Conservation (phyloP, 2,888 invertebrate species). For the Pheosia tremula region DNA sequence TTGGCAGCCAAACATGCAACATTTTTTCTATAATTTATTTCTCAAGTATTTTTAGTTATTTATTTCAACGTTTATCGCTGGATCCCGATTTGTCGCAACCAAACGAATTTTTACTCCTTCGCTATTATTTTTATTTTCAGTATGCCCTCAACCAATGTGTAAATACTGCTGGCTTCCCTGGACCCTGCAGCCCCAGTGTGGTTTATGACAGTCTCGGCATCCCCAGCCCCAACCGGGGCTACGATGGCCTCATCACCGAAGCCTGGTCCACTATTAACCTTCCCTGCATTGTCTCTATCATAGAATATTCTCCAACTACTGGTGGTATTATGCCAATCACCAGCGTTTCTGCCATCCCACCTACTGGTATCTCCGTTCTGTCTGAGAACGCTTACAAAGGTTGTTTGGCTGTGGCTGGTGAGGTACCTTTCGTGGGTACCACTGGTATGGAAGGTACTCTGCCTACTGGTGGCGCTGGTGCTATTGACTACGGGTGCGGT, state of each 20-base stretch:
- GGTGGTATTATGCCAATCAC: constrained; percentile 32
- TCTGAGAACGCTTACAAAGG: constrained; percentile 17
- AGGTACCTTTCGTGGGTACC: constrained; percentile 49
- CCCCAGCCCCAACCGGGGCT: constrained; percentile 36
- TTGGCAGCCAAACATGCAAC: too few relatives aligned
- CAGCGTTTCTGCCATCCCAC: constrained; percentile 20
- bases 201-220: constrained; percentile 27
- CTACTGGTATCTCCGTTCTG: constrained; percentile 11
- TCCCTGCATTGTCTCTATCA: neutral
- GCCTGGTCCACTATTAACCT: neutral
- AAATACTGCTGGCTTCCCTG: constrained; percentile 10
- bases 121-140: constrained; percentile 13
- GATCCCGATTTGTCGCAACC: too few relatives aligned
- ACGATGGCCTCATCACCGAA: neutral
- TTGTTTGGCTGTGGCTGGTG: constrained; percentile 28
- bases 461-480: constrained; percentile 51
- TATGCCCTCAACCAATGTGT: constrained; percentile 18
- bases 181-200: constrained; percentile 4
- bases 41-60: too few relatives aligned
- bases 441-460: constrained; percentile 49
- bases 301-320: constrained; percentile 15
- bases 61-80: too few relatives aligned
- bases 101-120: too few relatives aligned
- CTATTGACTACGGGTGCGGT: constrained; percentile 53
- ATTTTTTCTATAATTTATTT: too few relatives aligned